Evolutionary conservation across 2,888 invertebrate genomes (phyloP), one percentile per base, ranked within the genome.

Genomic region (Byasa hedistus): DNA sequence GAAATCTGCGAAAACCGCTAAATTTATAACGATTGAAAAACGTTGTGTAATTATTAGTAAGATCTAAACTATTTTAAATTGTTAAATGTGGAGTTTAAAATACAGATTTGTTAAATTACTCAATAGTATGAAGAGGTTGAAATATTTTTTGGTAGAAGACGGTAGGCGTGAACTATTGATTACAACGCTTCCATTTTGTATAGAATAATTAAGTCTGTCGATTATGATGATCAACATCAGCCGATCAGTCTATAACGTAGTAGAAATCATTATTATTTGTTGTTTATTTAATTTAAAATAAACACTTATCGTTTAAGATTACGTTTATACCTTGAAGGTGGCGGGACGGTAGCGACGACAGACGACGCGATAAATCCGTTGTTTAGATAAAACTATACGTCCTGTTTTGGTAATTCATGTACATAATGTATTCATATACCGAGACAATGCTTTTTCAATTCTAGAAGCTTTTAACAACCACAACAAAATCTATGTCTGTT

Each of bases 281-380:
- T 65, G 54, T 68, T 66, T 48, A n/a, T 62, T 66, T 59, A 51
- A 44, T 64, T 68, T 62, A 63, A 52, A 64, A 67, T 61, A 68
- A 61, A 70, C 66, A 64, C 48, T 71, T 73, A 74, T 73, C 74
- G 59, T n/a, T 68, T 60, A 36, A 71, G 72, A 73, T 74, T 74
- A 73, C 68, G 57, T 69, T 65, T 54, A 73, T 69, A 65, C 64
- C 74, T 69, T 71, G 73, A 75, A 74, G 75, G 73, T 66, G 65
- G 70, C 69, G 56, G 68, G 64, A 73, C 69, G 57, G 70, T 70
- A 70, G 71, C 70, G n/a, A 56, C 61, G 22, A 48, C 52, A 64
- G 64, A 68, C 64, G 57, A 39, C 57, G 44, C 69, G 71, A 74
- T 73, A 72, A 69, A 65, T 27, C n/a, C 52, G 22, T 22, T 22